Conservation (phyloP, 2,113 vertebrate genomes). For the Terrapene triunguis region DNA sequence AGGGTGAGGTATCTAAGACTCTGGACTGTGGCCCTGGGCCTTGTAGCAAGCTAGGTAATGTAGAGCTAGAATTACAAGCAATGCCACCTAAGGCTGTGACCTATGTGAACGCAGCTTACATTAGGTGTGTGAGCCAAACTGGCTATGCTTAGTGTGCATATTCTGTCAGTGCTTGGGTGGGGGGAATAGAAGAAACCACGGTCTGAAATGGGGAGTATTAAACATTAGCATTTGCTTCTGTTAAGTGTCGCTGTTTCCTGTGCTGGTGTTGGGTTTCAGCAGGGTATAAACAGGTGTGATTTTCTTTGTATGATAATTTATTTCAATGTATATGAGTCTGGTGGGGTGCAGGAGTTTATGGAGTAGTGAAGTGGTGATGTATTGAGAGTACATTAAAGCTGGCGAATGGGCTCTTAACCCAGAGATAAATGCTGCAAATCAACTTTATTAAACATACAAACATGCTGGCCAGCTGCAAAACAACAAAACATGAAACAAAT, state of each 20-base stretch:
- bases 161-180: fast-evolving
- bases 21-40: not conserved
- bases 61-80: not conserved
- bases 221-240: not conserved
- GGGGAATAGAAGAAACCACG: not conserved
- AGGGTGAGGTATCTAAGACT: not conserved
- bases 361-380: not conserved
- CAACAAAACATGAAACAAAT: not conserved
- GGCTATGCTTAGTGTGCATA: fast-evolving
- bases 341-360: not conserved
- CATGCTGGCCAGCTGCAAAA: constrained; percentile 25
- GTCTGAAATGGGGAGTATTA: fast-evolving
- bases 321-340: not conserved
- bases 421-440: constrained; percentile 53
- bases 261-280: not conserved
- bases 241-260: not conserved
- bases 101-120: not conserved
- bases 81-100: not conserved
- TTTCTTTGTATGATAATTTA: not conserved
- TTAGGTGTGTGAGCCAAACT: not conserved
- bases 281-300: not conserved
- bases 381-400: not conserved
- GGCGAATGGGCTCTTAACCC: constrained; percentile 38
- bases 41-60: not conserved
- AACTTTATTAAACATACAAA: constrained; percentile 6